Base-by-base conservation (phyloP, 2,888 invertebrate genomes). In the Ochropleura leucogaster region DNA sequence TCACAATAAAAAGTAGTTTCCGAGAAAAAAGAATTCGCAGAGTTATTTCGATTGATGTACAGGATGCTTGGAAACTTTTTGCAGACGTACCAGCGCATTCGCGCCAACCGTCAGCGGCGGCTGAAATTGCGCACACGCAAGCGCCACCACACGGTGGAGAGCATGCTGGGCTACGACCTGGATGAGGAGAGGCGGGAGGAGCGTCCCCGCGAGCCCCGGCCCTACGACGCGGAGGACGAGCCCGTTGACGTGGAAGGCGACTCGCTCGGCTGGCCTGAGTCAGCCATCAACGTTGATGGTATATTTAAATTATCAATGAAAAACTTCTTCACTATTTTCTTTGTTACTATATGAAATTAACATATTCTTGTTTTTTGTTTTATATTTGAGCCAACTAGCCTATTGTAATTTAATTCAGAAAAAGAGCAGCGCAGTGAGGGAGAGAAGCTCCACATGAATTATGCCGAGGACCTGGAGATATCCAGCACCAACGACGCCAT, bases 121-220 rank as follows among this genome's bases (percentile, higher is more conserved):
- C 87, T 96, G 71, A 96, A 96, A 88, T 89, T 96, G 88, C 96
- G 96, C 81, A 96, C 96, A 0, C 96, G 96, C 88, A 96, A 96
- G 85, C 96, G 96, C 0, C 96, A 96, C 88, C 96, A 96, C 89
- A 96, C 96, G 0, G 96, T 96, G n/a, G 96, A 96, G 90, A 96
- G 96, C 89, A 96, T 96, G 95, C 91, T 96, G 65, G 96, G 96
- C n/a, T 96, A 96, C 85, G 96, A 96, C 84, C 88, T 96, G 65
- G 96, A 96, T 6, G 95, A 95, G 80, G 95, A 95, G 74, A 88
- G 96, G 40, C 94, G 96, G 9, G 96, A 96, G 82, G 96, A 96
- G 81, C 87, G 96, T 20, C 95, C 95, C 0, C 91, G 94, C 5
- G 95, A 95, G 83, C 85, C 92, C 0, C 92, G 95, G 12, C 82